These are phyloP conservation scores for Potamarius usumacintae DNA, from an alignment of 2,113 vertebrate species.

Conservation along the genomic window DNA sequence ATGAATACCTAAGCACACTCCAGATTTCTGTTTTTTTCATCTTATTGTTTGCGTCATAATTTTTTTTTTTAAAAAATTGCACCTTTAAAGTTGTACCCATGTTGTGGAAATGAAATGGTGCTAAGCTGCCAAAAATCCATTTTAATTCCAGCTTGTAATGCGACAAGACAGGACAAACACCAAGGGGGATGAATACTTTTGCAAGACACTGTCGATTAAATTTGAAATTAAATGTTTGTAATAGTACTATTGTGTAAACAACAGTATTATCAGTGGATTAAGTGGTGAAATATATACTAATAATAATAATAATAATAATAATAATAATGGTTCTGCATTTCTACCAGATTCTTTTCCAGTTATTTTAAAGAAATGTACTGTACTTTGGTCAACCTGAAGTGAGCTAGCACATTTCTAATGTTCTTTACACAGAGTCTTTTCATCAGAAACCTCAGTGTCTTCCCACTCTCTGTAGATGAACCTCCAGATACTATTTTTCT, in stretches of 20 bases:
- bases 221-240: not conserved
- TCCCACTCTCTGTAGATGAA: slow-evolving; percentile 17
- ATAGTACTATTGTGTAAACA: not conserved
- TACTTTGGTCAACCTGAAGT: not conserved
- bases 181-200: too few relatives aligned
- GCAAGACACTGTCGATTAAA: too few relatives aligned
- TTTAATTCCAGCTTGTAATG: too few relatives aligned
- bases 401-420: not conserved
- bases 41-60: too few relatives aligned
- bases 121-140: too few relatives aligned
- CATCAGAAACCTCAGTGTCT: slow-evolving; percentile 42
- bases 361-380: not conserved
- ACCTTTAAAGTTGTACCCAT: too few relatives aligned
- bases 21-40: too few relatives aligned
- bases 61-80: too few relatives aligned
- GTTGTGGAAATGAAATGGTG: too few relatives aligned
- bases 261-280: not conserved
- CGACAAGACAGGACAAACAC: too few relatives aligned
- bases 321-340: not conserved
- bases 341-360: not conserved
- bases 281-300: not conserved
- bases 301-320: not conserved
- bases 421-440: slow-evolving; percentile 13
- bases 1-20: too few relatives aligned
- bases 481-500: slow-evolving; percentile 50